phyloP scores from a whole-genome alignment of 23 tunicate species.

The Styela plicata region DNA sequence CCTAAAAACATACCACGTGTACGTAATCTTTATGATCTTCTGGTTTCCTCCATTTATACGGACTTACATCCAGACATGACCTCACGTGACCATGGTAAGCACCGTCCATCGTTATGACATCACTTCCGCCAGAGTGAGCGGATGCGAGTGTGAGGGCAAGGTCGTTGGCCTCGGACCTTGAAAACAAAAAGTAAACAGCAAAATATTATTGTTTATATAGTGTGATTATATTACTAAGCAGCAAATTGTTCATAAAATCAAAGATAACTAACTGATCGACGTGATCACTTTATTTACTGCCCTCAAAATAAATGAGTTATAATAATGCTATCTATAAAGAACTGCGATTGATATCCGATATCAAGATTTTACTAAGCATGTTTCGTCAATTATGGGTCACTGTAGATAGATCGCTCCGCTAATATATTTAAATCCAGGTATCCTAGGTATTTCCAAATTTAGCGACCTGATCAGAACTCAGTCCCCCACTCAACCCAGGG shows the following conservation, averaged over 20 bases:
- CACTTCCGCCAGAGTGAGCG: conserved; percentile 74
- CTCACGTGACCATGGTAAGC: conserved; percentile 93
- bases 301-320: no score
- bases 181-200: neutral
- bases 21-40: conserved; percentile 59
- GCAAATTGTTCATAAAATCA: neutral
- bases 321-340: neutral
- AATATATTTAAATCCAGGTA: no score
- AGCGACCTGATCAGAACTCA: no score
- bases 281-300: no score
- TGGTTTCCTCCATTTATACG: conserved; percentile 71
- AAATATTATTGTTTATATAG: neutral
- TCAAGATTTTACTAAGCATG: no score
- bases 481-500: no score
- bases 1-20: conserved; percentile 81
- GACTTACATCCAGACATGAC: conserved; percentile 66
- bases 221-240: neutral
- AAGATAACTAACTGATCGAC: neutral
- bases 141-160: conserved; percentile 76
- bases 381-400: no score
- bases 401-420: no score
- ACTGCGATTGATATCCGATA: no score
- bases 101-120: conserved; percentile 66
- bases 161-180: conserved; percentile 94
- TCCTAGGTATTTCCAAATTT: no score